Evolutionary conservation across 2,113 vertebrate species (phyloP), one percentile per base, ranked within the genome.

Genomic region (Gopherus evgoodei): DNA sequence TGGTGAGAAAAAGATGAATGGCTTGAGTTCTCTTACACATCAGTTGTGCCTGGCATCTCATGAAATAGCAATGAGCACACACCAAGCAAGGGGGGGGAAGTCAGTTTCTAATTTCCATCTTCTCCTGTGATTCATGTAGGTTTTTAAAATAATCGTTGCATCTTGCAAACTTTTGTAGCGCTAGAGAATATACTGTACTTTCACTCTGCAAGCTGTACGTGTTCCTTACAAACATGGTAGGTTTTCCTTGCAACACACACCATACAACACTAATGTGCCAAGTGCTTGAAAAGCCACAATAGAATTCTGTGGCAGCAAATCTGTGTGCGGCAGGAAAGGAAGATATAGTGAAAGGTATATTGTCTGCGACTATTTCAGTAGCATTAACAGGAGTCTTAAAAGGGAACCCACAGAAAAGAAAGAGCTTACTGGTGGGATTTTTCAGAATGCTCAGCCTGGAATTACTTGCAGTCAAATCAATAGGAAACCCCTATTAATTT

Each of bases 1-100:
- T 91, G 88, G 53, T 84, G 57, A 95, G 84, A 82, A 87, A 47
- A 84, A 16, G 49, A 95, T 95, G 91, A 95, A 95, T 94, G 91
- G 22, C 57, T 93, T 86, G 38, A 84, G 79, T 91, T 96, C 92
- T 90, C 35, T 86, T 35, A 57, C 31, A 47, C 35, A 54, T 59
- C 17, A 76, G 69, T 57, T 88, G 25, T 19, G 90, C 96, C 90
- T 95, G 49, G 49, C 17, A 11, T 47, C 38, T 84, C 75, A 47
- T 21, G 88, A 53, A 92, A 79, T 31, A 89, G 10, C 7, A 27
- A 47, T 25, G 3, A n/a, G 42, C 42, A 38, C 21, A 21, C 19
- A 49, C 11, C 4, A 19, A 38, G 24, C 10, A 57, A 53, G 44
- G 10, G 38, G 35, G 1, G 65, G 92, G 87, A 4, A 91, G 93